A percentile compares a stretch with the other conserved stretches of the same genome.
These are phyloP conservation scores for Chlorodrepanis virens DNA, from an alignment of 2,113 vertebrate species.

Conservation along the genomic window DNA sequence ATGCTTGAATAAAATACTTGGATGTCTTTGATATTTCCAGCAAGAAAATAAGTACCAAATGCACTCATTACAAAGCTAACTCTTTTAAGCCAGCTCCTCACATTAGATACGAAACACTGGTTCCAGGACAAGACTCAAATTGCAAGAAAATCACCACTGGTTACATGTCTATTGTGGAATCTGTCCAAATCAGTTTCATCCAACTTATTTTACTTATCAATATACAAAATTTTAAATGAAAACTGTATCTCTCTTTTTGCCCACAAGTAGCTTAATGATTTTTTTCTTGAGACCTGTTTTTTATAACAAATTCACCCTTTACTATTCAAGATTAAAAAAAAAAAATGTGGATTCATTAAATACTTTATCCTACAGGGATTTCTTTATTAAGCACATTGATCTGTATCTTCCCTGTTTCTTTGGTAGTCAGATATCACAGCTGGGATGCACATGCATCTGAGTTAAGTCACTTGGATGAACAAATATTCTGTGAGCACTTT, in stretches of 20 bases:
- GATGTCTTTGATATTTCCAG: not conserved
- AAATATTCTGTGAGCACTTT: not conserved
- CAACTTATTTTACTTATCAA: not conserved
- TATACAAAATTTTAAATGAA: not conserved
- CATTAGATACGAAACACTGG: not conserved
- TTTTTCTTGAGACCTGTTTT: not conserved
- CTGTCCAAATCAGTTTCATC: not conserved
- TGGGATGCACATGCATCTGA: not conserved
- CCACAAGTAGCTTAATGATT: not conserved
- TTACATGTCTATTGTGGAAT: not conserved
- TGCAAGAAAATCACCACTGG: not conserved
- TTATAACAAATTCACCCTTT: not conserved
- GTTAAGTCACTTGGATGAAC: not conserved
- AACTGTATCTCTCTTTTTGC: rapidly evolving
- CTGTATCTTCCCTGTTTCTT: not conserved
- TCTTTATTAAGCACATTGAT: not conserved
- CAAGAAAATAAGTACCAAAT: not conserved
- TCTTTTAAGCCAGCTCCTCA: not conserved
- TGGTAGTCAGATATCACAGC: not conserved
- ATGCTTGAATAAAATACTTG: not conserved
- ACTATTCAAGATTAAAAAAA: not conserved
- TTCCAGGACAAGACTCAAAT: not conserved
- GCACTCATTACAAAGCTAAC: not conserved
- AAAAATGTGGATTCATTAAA: not conserved
- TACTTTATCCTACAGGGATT: not conserved